Conservation (phyloP, 2,888 invertebrate species). For the Cybosia mesomella region DNA sequence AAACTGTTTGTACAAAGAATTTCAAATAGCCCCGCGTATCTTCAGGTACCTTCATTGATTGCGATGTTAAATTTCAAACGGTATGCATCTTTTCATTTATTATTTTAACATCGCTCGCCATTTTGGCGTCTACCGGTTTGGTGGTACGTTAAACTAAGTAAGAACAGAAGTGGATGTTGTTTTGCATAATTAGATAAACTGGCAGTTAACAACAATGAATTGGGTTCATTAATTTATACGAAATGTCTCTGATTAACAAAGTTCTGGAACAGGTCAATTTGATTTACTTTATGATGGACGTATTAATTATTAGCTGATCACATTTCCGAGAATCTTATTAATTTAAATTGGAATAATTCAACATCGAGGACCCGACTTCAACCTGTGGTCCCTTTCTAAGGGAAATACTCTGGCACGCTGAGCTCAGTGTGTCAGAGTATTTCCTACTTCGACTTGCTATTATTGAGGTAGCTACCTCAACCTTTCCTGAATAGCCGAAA, state of each 20-base stretch:
- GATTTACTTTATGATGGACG: constrained; percentile 7
- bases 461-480: no score
- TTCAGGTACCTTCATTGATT: constrained; percentile 64
- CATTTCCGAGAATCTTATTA: no score
- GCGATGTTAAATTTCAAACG: constrained; percentile 64
- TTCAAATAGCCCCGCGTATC: constrained; percentile 38
- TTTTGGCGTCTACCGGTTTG: constrained; percentile 53
- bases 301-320: constrained; percentile 10
- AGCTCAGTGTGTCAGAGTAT: no score
- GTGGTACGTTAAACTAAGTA: constrained; percentile 64
- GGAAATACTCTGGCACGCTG: no score
- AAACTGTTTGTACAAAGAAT: constrained; percentile 48
- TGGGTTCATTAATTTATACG: constrained; percentile 55
- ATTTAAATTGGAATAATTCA: no score
- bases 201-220: constrained; percentile 63
- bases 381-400: no score
- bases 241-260: constrained; percentile 35
- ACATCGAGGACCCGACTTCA: no score
- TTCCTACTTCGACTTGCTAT: no score
- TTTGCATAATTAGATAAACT: constrained; percentile 79
- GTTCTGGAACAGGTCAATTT: constrained; percentile 24
- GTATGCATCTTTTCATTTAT: constrained; percentile 63
- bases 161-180: constrained; percentile 71
- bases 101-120: constrained; percentile 62
- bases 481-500: no score